phyloP scores from a whole-genome alignment of 2,797 vertebrate species.

The Lophura swinhoii region DNA sequence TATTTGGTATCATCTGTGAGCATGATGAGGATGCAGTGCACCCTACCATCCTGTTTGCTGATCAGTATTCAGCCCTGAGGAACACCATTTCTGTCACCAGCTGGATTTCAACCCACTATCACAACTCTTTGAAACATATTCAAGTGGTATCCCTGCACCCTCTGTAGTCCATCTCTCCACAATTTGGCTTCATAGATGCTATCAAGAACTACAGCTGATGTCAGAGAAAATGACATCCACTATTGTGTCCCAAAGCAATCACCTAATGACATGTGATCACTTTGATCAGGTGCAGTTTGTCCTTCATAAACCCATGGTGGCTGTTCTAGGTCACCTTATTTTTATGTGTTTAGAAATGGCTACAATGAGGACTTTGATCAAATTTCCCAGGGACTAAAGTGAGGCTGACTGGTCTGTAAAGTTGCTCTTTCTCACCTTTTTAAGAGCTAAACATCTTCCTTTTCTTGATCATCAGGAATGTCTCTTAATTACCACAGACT shows the following conservation, averaged over 20 bases:
- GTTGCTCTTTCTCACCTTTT: background rate
- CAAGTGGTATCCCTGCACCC: too few species aligned
- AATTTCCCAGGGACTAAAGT: background rate
- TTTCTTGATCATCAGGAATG: background rate
- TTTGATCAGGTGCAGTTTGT: background rate
- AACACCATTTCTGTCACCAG: background rate
- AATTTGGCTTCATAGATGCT: background rate
- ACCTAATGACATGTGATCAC: background rate
- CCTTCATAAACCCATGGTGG: background rate
- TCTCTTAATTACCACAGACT: background rate
- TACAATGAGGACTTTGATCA: background rate
- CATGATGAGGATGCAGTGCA: background rate
- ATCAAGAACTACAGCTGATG: background rate
- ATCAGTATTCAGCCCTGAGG: background rate
- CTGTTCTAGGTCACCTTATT: background rate
- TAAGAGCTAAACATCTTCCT: background rate
- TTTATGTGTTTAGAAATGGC: background rate
- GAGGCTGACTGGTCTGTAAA: background rate
- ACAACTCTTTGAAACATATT: background rate
- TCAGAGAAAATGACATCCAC: background rate
- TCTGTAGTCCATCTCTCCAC: background rate
- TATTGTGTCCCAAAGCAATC: background rate
- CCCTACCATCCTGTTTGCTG: too few species aligned
- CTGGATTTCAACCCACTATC: background rate
- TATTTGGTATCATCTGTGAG: background rate